Evolutionary conservation across 1,140 invertebrate genomes (phyloP).

Genomic region (Sycobia sp.): DNA sequence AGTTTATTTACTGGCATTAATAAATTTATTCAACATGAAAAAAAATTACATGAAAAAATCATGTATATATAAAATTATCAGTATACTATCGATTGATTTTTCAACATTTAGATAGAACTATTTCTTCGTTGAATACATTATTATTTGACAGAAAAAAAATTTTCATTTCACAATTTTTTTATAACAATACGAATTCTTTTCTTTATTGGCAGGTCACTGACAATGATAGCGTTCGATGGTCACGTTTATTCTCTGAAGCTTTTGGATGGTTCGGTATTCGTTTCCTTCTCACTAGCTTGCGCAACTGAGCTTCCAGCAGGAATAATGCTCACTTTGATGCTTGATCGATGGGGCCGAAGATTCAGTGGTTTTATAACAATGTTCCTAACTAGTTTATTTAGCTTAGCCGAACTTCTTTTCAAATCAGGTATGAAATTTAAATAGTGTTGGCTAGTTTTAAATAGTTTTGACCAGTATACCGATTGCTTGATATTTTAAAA

Average conservation of each 20-base stretch:
- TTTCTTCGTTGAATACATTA: no score
- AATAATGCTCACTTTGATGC: slow-evolving; percentile 66
- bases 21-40: no score
- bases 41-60: no score
- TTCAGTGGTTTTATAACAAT: slow-evolving; percentile 66
- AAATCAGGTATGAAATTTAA: slow-evolving; percentile 43
- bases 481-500: no score
- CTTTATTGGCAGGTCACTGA: slow-evolving; percentile 62
- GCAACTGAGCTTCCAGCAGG: slow-evolving; percentile 75
- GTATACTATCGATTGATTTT: no score
- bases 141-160: background rate
- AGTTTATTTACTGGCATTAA: no score
- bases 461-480: no score
- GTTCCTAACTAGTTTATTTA: slow-evolving; percentile 61
- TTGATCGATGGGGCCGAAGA: slow-evolving; percentile 70
- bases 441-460: no score
- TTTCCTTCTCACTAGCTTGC: slow-evolving; percentile 72
- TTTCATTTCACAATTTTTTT: background rate
- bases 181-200: background rate
- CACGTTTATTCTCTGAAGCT: slow-evolving; percentile 71
- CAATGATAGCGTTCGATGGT: slow-evolving; percentile 70
- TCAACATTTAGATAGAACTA: no score
- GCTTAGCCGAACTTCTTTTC: slow-evolving; percentile 56
- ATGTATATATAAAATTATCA: no score
- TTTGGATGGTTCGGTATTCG: slow-evolving; percentile 70